Conservation (phyloP, 2,113 vertebrate genomes). For the Nerophis ophidion region DNA sequence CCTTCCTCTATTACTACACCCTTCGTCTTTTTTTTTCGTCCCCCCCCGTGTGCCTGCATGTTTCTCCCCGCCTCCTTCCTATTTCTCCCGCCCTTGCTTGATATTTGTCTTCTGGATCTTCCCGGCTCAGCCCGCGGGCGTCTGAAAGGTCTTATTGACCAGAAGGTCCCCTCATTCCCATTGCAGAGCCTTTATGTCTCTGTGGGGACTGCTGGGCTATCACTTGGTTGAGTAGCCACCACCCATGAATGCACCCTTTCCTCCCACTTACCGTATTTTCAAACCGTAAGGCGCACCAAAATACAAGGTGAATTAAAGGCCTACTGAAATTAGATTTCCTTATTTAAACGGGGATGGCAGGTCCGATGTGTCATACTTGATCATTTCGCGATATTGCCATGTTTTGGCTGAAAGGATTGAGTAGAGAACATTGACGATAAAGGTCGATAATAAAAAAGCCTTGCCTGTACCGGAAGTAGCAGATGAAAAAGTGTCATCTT, state of each 20-base stretch:
- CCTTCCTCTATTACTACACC: constrained; percentile 3
- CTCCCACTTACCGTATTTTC: no score
- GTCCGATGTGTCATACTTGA: no score
- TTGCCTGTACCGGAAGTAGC: no score
- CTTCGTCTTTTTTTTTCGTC: neutral
- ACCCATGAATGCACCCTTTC: constrained; percentile 29
- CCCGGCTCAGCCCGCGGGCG: constrained; percentile 55
- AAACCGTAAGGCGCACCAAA: no score
- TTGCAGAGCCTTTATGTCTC: constrained; percentile 70
- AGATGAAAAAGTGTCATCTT: no score
- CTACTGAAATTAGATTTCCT: no score
- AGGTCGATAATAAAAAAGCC: no score
- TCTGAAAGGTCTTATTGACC: constrained; percentile 65
- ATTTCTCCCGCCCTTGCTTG: constrained; percentile 32
- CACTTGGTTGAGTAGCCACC: constrained; percentile 31
- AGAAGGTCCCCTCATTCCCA: constrained; percentile 66
- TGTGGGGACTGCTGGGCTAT: constrained; percentile 37
- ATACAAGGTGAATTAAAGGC: no score
- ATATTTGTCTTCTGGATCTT: constrained; percentile 52
- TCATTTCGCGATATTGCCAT: no score
- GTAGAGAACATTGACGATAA: no score
- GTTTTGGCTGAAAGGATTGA: no score
- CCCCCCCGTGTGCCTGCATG: neutral
- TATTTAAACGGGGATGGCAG: no score
- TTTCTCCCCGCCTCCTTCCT: neutral